Conservation (phyloP, 2,113 vertebrate species). For the Toxostoma redivivum region DNA sequence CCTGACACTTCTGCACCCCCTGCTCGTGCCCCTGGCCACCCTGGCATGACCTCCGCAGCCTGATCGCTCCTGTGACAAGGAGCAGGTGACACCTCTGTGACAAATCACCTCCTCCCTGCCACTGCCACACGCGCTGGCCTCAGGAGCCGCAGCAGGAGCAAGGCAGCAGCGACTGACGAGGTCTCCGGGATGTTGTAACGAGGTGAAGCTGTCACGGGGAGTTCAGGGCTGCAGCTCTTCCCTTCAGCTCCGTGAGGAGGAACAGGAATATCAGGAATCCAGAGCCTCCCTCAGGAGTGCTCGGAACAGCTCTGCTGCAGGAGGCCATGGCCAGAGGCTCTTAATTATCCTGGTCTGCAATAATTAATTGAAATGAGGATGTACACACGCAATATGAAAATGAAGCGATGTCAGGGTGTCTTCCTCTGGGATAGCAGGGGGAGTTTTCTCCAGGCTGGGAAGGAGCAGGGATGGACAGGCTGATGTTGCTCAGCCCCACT, state of each 20-base stretch:
- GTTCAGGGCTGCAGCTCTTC: neutral
- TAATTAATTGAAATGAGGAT: neutral
- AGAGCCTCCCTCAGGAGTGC: neutral
- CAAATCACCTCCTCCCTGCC: neutral
- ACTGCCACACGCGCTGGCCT: neutral
- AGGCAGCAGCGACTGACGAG: neutral
- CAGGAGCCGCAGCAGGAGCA: neutral
- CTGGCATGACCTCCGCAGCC: neutral
- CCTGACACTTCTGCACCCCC: neutral
- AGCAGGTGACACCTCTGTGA: neutral
- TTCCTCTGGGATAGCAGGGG: neutral
- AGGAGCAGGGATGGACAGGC: neutral
- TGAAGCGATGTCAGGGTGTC: neutral
- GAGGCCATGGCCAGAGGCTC: neutral
- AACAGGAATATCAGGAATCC: neutral
- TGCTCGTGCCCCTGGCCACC: neutral
- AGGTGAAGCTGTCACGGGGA: neutral
- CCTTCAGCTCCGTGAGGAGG: neutral
- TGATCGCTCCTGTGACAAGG: neutral
- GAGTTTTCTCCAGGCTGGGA: neutral
- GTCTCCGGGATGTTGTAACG: neutral
- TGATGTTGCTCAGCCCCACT: no score
- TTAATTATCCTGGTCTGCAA: neutral
- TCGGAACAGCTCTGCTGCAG: neutral
- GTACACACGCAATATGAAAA: neutral